A percentile compares a stretch with the other conserved stretches of the same genome.
Conservation (phyloP, 1,140 invertebrate genomes). For the Aethina tumida region DNA sequence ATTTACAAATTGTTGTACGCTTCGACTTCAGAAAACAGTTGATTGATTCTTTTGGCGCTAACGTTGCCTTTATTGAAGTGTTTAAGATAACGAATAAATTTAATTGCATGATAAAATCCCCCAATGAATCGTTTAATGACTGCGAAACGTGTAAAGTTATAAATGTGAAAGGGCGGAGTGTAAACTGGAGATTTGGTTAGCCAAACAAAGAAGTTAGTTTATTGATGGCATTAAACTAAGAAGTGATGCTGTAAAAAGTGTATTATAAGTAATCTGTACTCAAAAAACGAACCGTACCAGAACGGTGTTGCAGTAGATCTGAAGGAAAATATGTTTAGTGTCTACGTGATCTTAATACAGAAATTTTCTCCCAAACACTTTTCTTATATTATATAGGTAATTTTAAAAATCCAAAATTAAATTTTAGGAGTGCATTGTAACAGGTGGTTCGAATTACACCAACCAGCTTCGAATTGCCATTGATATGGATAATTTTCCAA, state of each 20-base stretch:
- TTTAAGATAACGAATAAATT: slow-evolving; percentile 1
- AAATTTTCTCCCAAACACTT: too few species aligned
- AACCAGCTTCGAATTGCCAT: too few species aligned
- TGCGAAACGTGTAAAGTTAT: slow-evolving; percentile 2
- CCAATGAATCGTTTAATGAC: neutral
- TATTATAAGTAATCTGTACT: slow-evolving; percentile 8
- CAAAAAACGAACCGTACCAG: slow-evolving; percentile 3
- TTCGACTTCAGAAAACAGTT: too few species aligned
- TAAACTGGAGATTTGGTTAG: slow-evolving; percentile 1
- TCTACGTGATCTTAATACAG: too few species aligned
- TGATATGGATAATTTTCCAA: too few species aligned
- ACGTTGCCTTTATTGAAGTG: neutral
- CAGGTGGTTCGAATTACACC: too few species aligned
- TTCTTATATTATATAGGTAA: too few species aligned
- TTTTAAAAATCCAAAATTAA: too few species aligned
- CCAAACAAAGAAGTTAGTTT: slow-evolving; percentile 5
- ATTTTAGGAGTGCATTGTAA: too few species aligned
- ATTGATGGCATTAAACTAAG: slow-evolving; percentile 8
- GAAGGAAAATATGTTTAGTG: slow-evolving; percentile 9
- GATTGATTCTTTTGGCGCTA: too few species aligned
- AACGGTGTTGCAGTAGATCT: slow-evolving; percentile 4
- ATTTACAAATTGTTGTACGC: too few species aligned
- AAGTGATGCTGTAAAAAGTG: slow-evolving; percentile 5
- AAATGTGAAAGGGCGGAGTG: too few species aligned
- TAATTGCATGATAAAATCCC: neutral